phyloP scores from a whole-genome alignment of 2,797 vertebrate species.

The Pteropus rufus region DNA sequence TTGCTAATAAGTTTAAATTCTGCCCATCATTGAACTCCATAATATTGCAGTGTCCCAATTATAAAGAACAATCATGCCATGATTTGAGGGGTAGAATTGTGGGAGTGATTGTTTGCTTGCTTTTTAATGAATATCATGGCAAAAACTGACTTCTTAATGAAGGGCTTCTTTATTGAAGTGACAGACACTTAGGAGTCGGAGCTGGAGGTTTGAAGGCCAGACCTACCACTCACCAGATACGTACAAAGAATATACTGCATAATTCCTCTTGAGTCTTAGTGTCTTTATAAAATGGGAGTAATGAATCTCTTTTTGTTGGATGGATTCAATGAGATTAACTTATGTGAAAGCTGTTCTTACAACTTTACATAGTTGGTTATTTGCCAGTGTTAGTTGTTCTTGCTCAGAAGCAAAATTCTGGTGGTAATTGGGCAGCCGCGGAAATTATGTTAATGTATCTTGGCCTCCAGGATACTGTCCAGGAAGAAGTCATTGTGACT shows the following conservation, averaged over 20 bases:
- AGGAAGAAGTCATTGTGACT: not conserved
- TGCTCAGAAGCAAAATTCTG: constrained; percentile 31
- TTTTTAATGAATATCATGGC: not conserved
- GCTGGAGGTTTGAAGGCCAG: not conserved
- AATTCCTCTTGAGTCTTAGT: not conserved
- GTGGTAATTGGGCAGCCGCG: not conserved
- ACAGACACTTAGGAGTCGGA: not conserved
- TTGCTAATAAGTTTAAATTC: not conserved
- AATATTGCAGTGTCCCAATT: not conserved
- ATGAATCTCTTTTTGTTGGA: not conserved
- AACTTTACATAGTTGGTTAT: not conserved
- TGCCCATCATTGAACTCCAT: not conserved
- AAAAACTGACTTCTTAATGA: not conserved
- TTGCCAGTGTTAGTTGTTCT: not conserved
- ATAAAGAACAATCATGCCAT: not conserved
- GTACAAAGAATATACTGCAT: not conserved
- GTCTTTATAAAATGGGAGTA: constrained; percentile 9
- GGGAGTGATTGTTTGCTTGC: not conserved
- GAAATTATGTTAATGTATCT: constrained; percentile 28
- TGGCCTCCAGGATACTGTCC: not conserved
- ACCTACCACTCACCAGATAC: not conserved
- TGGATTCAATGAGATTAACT: not conserved
- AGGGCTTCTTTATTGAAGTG: not conserved
- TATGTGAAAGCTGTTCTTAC: not conserved
- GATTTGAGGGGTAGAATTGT: not conserved